Evolutionary conservation across 1,140 invertebrate species (phyloP).

Genomic region (Neocloeon triangulifer): DNA sequence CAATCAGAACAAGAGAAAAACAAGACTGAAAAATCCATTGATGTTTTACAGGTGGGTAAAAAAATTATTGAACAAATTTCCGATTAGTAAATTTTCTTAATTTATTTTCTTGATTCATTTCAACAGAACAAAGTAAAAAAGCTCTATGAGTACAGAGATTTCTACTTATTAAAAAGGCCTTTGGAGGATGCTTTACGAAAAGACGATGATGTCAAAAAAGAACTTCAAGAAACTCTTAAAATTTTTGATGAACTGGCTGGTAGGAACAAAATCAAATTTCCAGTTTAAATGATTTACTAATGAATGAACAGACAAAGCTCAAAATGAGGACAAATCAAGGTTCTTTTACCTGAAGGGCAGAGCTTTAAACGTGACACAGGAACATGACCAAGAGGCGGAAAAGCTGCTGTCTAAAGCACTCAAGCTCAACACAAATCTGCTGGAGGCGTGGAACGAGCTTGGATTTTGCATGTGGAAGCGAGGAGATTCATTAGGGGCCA

Average conservation of each 20-base stretch:
- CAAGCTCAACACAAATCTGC: conserved; percentile 58
- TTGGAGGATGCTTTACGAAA: conserved; percentile 42
- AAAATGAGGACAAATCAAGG: conserved; percentile 32
- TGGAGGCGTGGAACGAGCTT: conserved; percentile 74
- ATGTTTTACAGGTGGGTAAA: too few species aligned
- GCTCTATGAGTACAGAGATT: conserved; percentile 45
- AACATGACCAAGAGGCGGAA: conserved; percentile 42
- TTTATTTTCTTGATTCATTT: too few species aligned
- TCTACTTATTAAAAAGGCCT: conserved; percentile 53
- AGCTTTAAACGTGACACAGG: conserved; percentile 46
- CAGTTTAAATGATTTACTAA: conserved; percentile 4
- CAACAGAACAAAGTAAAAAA: conserved; percentile 37
- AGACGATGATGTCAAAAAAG: conserved; percentile 33
- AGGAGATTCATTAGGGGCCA: conserved; percentile 53
- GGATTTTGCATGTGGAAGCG: conserved; percentile 82
- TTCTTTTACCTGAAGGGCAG: conserved; percentile 55
- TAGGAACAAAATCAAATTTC: conserved; percentile 14
- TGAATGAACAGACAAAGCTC: conserved; percentile 11
- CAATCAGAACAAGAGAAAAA: too few species aligned
- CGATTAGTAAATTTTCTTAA: too few species aligned
- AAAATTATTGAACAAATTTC: too few species aligned
- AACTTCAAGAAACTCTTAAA: conserved; percentile 34
- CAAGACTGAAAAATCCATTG: too few species aligned
- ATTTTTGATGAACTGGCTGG: conserved; percentile 44
- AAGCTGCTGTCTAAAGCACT: conserved; percentile 58